These are phyloP conservation scores for Marcusenius ussheri DNA, from an alignment of 2,113 vertebrate species.

Conservation along the genomic window DNA sequence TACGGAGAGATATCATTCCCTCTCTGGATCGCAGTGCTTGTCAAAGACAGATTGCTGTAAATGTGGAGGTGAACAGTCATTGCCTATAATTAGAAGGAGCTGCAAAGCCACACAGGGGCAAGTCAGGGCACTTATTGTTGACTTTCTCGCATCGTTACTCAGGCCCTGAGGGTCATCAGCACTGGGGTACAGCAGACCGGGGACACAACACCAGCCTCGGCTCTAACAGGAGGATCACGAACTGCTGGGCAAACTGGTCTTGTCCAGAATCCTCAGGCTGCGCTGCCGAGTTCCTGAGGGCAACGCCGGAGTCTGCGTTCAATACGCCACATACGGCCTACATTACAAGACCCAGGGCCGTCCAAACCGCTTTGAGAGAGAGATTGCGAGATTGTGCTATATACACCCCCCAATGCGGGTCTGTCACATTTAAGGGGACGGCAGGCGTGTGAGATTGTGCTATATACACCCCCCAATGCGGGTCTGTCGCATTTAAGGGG, in stretches of 20 bases:
- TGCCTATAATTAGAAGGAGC: conserved; percentile 59
- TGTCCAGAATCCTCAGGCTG: not conserved
- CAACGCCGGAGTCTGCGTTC: not conserved
- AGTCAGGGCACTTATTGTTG: not conserved
- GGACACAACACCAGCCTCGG: not conserved
- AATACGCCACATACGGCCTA: not conserved
- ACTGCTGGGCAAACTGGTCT: not conserved
- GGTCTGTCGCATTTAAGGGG: no score
- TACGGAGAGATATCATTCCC: conserved; percentile 64
- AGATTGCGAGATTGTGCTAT: no score
- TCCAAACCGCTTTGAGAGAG: not conserved
- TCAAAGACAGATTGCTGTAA: conserved; percentile 57
- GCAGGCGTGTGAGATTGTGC: no score
- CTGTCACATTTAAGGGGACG: not conserved
- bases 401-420: not conserved
- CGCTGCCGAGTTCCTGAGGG: not conserved
- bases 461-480: not conserved
- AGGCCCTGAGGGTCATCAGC: not conserved
- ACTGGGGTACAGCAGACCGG: not conserved
- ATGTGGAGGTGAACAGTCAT: conserved; percentile 45
- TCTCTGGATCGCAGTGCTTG: conserved; percentile 40
- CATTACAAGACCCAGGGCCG: not conserved
- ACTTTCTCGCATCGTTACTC: not conserved
- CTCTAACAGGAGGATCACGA: not conserved
- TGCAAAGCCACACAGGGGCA: conserved; percentile 37